Evolutionary conservation across 2,888 invertebrate genomes (phyloP).

Genomic region (Synanthedon formicaeformis): DNA sequence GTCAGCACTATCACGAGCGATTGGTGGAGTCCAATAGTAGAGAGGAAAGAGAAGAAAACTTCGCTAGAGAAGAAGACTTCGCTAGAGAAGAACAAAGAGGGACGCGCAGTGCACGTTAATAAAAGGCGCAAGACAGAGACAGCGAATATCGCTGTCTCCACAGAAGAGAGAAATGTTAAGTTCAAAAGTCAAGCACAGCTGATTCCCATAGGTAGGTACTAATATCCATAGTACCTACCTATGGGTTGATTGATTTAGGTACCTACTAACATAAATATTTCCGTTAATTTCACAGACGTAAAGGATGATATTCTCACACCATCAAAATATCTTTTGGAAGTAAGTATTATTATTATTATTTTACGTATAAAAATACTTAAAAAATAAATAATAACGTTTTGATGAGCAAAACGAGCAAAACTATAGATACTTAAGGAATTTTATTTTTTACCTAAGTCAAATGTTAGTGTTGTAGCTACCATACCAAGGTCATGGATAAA

Average conservation of each 20-base stretch:
- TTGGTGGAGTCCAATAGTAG: slow-evolving; percentile 48
- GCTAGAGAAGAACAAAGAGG: slow-evolving; percentile 8
- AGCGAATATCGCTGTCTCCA: slow-evolving; percentile 13
- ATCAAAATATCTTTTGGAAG: slow-evolving; percentile 41
- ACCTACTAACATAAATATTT: neutral
- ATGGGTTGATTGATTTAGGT: no score
- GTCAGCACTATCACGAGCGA: slow-evolving; percentile 34
- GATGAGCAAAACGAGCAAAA: no score
- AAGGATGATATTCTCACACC: slow-evolving; percentile 29
- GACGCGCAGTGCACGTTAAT: neutral
- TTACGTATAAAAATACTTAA: no score
- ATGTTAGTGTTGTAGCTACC: no score
- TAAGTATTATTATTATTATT: slow-evolving; percentile 10
- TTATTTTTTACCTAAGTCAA: no score
- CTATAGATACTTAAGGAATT: no score
- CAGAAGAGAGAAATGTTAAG: slow-evolving; percentile 26
- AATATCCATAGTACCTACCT: neutral
- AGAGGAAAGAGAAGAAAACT: slow-evolving; percentile 21
- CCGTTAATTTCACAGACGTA: slow-evolving; percentile 12
- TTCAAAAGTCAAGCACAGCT: slow-evolving; percentile 34
- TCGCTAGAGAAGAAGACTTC: slow-evolving; percentile 9
- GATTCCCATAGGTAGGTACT: slow-evolving; percentile 29
- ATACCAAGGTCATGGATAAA: no score
- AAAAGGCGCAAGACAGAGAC: slow-evolving; percentile 5
- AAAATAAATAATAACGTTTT: no score